A percentile compares a stretch with the other conserved stretches of the same genome.
Evolutionary conservation across 1,140 invertebrate genomes (phyloP).

Genomic region (Ceratoteleas bidentatus): DNA sequence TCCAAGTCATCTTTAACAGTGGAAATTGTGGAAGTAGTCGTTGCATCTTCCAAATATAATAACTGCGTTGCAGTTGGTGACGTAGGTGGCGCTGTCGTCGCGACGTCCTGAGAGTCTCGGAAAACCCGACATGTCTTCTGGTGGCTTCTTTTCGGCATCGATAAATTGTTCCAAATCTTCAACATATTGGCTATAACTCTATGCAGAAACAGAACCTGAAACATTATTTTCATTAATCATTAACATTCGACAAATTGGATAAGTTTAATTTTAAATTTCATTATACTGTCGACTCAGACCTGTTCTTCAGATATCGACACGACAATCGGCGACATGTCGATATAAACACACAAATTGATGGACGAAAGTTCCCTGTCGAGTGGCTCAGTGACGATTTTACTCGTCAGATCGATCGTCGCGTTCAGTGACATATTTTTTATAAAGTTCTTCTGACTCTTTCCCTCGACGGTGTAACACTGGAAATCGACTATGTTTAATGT

Average conservation of each 20-base stretch:
- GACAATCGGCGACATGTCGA: constrained; percentile 82
- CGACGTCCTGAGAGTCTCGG: constrained; percentile 71
- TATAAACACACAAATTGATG: constrained; percentile 83
- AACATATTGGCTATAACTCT: constrained; percentile 75
- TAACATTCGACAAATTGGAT: not conserved
- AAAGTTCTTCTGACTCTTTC: constrained; percentile 77
- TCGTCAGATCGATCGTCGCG: constrained; percentile 83
- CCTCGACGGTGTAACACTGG: constrained; percentile 81
- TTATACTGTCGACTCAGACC: constrained; percentile 46
- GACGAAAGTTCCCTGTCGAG: constrained; percentile 73
- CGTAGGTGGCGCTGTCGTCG: no score
- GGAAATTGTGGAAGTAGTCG: constrained; percentile 80
- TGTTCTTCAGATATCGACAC: constrained; percentile 83
- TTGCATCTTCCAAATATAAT: constrained; percentile 77
- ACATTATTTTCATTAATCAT: not conserved
- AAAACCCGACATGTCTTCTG: constrained; percentile 56
- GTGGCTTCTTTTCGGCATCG: constrained; percentile 60
- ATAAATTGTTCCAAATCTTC: constrained; percentile 70
- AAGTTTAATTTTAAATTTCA: not conserved
- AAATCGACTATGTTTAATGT: constrained; percentile 81
- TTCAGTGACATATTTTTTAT: constrained; percentile 83
- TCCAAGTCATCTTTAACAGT: constrained; percentile 73
- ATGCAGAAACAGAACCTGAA: constrained; percentile 79
- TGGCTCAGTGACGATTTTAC: constrained; percentile 73
- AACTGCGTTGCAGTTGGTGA: constrained; percentile 77